These are phyloP conservation scores for Dynastes maya DNA, from an alignment of 2,888 invertebrate species.

Conservation along the genomic window DNA sequence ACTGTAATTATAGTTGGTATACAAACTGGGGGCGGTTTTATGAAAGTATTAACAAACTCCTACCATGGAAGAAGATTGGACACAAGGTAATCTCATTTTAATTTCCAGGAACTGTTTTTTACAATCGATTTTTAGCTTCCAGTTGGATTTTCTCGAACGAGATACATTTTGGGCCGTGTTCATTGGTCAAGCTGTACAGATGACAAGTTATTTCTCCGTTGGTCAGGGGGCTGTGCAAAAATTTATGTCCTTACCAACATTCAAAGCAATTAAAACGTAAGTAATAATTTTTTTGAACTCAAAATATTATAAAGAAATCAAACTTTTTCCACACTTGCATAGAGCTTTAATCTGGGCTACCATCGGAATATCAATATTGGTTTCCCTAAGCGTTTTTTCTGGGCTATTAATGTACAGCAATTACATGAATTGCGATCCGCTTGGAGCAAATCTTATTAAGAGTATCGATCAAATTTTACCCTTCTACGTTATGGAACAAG, in stretches of 20 bases:
- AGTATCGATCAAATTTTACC: conserved; percentile 77
- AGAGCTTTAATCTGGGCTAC: conserved; percentile 46
- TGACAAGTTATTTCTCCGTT: conserved; percentile 73
- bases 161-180: conserved; percentile 77
- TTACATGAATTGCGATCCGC: conserved; percentile 79
- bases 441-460: conserved; percentile 74
- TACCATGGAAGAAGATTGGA: conserved; percentile 74
- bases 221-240: conserved; percentile 76
- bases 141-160: conserved; percentile 74
- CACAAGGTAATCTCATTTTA: conserved; percentile 60
- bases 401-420: conserved; percentile 78
- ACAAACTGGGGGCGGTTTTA: conserved; percentile 73
- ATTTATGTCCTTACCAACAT: conserved; percentile 75
- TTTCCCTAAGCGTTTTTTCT: conserved; percentile 73
- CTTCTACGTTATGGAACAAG: conserved; percentile 81
- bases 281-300: conserved; percentile 33
- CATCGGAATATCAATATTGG: conserved; percentile 74
- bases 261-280: conserved; percentile 73
- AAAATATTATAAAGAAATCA: neutral
- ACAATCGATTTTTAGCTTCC: conserved; percentile 69
- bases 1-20: conserved; percentile 75
- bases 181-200: conserved; percentile 72
- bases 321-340: neutral
- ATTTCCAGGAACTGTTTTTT: neutral
- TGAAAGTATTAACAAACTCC: conserved; percentile 74